Percentiles rank a stretch among this genome's conserved stretches.
phyloP scores from a whole-genome alignment of 2,113 vertebrate species.

The Percopsis transmontana region DNA sequence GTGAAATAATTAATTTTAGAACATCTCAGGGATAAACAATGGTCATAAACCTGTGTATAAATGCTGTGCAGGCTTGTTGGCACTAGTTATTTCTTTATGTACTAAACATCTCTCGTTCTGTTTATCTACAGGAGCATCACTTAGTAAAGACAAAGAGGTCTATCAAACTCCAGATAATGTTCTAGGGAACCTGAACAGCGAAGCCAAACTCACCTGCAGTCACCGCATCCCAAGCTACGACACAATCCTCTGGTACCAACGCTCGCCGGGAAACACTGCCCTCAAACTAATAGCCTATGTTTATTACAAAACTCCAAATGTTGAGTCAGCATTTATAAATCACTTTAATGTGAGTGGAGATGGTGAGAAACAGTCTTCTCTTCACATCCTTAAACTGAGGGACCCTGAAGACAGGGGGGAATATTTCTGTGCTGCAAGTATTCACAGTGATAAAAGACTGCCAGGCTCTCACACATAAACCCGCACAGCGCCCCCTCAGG shows the following conservation, averaged over 20 bases:
- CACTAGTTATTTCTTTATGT: too few species aligned
- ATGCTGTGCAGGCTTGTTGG: too few species aligned
- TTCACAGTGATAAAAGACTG: conserved; percentile 48
- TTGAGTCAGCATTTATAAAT: neutral
- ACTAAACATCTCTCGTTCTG: too few species aligned
- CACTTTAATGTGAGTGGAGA: conserved; percentile 57
- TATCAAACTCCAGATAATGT: conserved; percentile 46
- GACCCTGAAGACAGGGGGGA: conserved; percentile 42
- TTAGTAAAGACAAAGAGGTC: conserved; percentile 29
- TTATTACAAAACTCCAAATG: too few species aligned
- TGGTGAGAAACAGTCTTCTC: conserved; percentile 16
- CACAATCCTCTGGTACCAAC: conserved; percentile 64
- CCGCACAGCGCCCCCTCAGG: too few species aligned
- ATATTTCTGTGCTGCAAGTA: conserved; percentile 66
- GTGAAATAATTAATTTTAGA: too few species aligned
- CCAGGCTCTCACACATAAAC: too few species aligned
- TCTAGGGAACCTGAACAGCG: neutral
- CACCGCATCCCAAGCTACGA: conserved; percentile 40
- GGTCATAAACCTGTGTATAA: too few species aligned
- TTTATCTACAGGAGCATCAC: too few species aligned
- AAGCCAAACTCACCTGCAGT: conserved; percentile 29
- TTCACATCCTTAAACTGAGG: conserved; percentile 25
- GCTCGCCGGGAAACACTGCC: conserved; percentile 24
- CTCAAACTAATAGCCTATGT: conserved; percentile 34
- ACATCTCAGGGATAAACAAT: too few species aligned